phyloP scores from a whole-genome alignment of 2,888 invertebrate genomes.

The Scrobipalpa costella region DNA sequence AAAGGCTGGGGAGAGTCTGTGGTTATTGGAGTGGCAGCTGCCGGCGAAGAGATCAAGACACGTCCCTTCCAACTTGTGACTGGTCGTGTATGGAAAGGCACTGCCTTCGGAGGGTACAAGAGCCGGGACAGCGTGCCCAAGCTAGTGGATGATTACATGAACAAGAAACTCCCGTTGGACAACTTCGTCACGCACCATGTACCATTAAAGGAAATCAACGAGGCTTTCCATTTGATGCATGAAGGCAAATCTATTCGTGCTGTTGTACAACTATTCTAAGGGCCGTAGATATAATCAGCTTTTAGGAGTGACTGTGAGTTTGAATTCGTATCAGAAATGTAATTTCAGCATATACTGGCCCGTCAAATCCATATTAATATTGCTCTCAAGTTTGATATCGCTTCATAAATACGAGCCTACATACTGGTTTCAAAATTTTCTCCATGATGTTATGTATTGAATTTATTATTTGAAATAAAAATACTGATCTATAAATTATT shows the following conservation, averaged over 20 bases:
- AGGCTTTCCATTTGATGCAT: constrained; percentile 96
- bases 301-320: too few species aligned
- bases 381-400: too few species aligned
- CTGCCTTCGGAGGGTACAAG: constrained; percentile 97
- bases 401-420: too few species aligned
- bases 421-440: too few species aligned
- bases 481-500: constrained; percentile 4
- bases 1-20: constrained; percentile 99
- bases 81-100: constrained; percentile 97
- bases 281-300: too few species aligned
- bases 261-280: constrained; percentile 67
- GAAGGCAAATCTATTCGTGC: constrained; percentile 85
- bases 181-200: constrained; percentile 94
- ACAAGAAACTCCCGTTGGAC: constrained; percentile 92
- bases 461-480: neutral
- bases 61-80: constrained; percentile 99
- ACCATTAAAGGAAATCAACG: constrained; percentile 90
- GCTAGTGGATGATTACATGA: constrained; percentile 91
- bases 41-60: constrained; percentile 98
- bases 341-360: too few species aligned
- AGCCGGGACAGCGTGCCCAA: constrained; percentile 96
- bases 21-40: constrained; percentile 98
- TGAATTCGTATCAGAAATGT: too few species aligned
- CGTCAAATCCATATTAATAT: too few species aligned
- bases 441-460: too few species aligned